Evolutionary conservation across 2,113 vertebrate species (phyloP).

Genomic region (Lamprologus tigripictilis): DNA sequence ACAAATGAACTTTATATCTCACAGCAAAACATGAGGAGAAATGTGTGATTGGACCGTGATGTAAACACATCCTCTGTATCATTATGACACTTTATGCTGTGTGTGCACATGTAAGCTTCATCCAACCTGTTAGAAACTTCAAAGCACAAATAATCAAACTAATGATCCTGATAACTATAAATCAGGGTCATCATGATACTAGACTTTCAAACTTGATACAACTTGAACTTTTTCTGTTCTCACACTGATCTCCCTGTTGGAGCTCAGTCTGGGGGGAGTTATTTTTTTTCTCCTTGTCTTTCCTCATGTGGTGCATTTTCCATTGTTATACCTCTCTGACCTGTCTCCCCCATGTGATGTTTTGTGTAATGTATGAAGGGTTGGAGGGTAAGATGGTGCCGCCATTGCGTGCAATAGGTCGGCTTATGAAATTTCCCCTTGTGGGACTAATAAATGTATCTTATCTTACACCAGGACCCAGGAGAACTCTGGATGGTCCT

Average conservation of each 20-base stretch:
- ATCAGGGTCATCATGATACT: accelerated
- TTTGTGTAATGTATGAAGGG: accelerated
- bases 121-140: background rate
- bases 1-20: background rate
- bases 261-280: too few relatives aligned
- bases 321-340: background rate
- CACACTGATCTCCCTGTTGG: background rate
- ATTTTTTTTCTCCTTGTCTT: too few relatives aligned
- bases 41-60: background rate
- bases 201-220: background rate
- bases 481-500: accelerated
- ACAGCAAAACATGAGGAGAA: background rate
- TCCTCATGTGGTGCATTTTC: background rate
- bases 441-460: accelerated
- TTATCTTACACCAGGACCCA: background rate
- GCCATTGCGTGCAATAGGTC: background rate
- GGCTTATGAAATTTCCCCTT: accelerated
- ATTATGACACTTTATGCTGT: accelerated
- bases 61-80: accelerated
- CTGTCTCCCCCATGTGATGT: background rate
- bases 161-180: accelerated
- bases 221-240: accelerated
- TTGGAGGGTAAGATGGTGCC: accelerated
- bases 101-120: background rate
- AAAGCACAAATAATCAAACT: background rate